Conservation (phyloP, 2,888 invertebrate species). For the Hymenopus coronatus region DNA sequence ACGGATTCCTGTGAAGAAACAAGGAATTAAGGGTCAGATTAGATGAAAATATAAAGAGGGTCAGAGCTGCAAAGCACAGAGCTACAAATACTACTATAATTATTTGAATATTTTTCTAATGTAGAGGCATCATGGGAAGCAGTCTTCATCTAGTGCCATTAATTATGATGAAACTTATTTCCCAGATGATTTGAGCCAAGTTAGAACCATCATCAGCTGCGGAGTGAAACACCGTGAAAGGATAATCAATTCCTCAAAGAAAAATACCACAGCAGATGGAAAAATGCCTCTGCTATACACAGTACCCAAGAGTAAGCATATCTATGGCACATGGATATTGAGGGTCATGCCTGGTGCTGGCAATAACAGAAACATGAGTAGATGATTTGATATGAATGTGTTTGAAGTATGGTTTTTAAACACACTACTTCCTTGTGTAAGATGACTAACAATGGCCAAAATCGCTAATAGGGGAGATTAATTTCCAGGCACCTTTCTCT, state of each 20-base stretch:
- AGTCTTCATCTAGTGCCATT: slow-evolving; percentile 39
- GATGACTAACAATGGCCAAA: too few species aligned
- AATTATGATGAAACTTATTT: too few species aligned
- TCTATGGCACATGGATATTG: slow-evolving; percentile 34
- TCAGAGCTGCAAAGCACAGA: slow-evolving; percentile 31
- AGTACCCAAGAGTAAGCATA: slow-evolving; percentile 40
- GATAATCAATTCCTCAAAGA: slow-evolving; percentile 37
- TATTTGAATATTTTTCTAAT: slow-evolving; percentile 35
- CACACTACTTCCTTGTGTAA: too few species aligned
- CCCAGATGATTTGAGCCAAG: too few species aligned
- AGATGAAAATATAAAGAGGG: too few species aligned
- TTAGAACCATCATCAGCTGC: slow-evolving; percentile 30
- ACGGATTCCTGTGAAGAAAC: neutral
- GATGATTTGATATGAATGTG: too few species aligned
- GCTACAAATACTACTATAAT: slow-evolving; percentile 27
- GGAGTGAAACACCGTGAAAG: slow-evolving; percentile 35
- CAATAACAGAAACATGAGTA: too few species aligned
- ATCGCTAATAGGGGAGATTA: too few species aligned
- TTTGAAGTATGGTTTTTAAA: too few species aligned
- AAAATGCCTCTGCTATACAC: slow-evolving; percentile 41
- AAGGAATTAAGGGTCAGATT: too few species aligned
- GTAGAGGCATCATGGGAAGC: slow-evolving; percentile 27
- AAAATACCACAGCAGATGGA: slow-evolving; percentile 39
- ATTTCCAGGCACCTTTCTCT: too few species aligned
- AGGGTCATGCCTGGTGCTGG: neutral